Percentiles rank a stretch among this genome's conserved stretches.
phyloP scores from a whole-genome alignment of 2,797 vertebrate species.

The Strix occidentalis region DNA sequence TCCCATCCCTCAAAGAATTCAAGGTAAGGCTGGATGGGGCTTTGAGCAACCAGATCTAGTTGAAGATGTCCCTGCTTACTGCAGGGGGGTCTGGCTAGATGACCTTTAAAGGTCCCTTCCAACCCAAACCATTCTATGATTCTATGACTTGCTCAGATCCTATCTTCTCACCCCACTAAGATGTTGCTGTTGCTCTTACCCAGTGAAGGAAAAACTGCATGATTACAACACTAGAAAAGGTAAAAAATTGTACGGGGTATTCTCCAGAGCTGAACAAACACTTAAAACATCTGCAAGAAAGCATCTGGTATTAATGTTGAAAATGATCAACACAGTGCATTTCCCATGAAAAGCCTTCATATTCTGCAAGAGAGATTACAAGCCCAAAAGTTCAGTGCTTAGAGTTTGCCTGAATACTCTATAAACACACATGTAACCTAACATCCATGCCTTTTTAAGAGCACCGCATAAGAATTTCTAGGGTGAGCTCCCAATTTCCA shows the following conservation, averaged over 20 bases:
- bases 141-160: background rate
- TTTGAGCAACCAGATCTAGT: background rate
- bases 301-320: background rate
- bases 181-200: background rate
- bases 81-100: background rate
- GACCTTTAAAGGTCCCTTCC: background rate
- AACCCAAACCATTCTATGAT: background rate
- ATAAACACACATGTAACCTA: background rate
- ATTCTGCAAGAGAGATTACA: background rate
- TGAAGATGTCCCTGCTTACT: background rate
- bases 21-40: background rate
- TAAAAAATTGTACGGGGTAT: background rate
- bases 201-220: background rate
- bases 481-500: background rate
- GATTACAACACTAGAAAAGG: background rate
- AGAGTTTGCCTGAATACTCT: background rate
- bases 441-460: background rate
- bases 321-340: background rate
- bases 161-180: background rate
- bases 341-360: background rate
- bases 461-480: background rate
- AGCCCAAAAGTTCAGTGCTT: background rate
- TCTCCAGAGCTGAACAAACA: background rate
- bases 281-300: background rate
- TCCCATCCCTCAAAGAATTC: background rate